These are phyloP conservation scores for Bugulina stolonifera DNA, from an alignment of 2,888 invertebrate species.

Conservation along the genomic window DNA sequence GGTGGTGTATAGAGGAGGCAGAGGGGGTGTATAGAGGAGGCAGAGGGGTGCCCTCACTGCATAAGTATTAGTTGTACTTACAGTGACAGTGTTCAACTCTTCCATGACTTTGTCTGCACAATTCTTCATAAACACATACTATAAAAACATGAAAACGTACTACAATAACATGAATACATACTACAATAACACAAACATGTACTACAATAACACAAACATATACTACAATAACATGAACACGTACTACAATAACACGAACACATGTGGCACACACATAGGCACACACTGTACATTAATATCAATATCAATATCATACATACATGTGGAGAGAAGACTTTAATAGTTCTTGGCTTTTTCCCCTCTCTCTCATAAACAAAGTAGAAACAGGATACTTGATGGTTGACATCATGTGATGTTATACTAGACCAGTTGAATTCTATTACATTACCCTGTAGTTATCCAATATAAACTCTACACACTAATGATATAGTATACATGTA, in stretches of 20 bases:
- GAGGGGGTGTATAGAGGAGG: too few species aligned
- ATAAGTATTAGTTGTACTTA: too few species aligned
- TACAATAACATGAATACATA: neutral
- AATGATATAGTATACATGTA: too few species aligned
- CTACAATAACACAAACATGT: slow-evolving; percentile 36
- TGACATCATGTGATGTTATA: slow-evolving; percentile 78
- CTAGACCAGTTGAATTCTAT: slow-evolving; percentile 78
- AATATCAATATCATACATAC: too few species aligned
- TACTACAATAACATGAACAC: slow-evolving; percentile 36
- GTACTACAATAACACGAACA: slow-evolving; percentile 36
- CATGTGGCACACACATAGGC: too few species aligned
- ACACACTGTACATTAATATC: too few species aligned
- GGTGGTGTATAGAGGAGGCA: too few species aligned
- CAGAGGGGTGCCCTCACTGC: too few species aligned
- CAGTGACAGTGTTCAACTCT: slow-evolving; percentile 19
- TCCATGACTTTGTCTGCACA: slow-evolving; percentile 23
- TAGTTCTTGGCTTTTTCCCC: slow-evolving; percentile 74
- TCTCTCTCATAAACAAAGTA: slow-evolving; percentile 77
- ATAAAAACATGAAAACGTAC: slow-evolving; percentile 38
- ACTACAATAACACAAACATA: neutral
- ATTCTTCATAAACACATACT: slow-evolving; percentile 26
- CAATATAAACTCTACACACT: too few species aligned
- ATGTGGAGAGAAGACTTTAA: slow-evolving; percentile 81
- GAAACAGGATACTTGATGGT: slow-evolving; percentile 87
- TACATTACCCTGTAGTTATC: slow-evolving; percentile 60